phyloP scores from a whole-genome alignment of 2,888 invertebrate species.

The Parnassius glacialis region DNA sequence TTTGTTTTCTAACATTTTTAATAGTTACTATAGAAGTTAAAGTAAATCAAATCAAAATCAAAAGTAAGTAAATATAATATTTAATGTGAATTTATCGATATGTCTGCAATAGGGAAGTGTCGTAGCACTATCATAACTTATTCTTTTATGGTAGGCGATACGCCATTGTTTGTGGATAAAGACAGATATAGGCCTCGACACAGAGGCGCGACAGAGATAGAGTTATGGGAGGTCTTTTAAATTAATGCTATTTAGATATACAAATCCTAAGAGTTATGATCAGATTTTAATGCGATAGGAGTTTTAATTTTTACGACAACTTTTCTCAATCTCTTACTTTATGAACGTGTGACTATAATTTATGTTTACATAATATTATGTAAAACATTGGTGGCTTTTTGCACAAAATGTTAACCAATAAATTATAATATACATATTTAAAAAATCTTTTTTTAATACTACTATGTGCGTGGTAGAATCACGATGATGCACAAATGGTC shows the following conservation, averaged over 20 bases:
- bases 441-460: too few relatives aligned
- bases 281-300: conserved; percentile 10
- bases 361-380: too few relatives aligned
- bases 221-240: conserved; percentile 31
- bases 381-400: too few relatives aligned
- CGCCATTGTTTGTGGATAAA: conserved; percentile 75
- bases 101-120: conserved; percentile 40
- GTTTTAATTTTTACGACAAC: conserved; percentile 19
- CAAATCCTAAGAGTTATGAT: conserved; percentile 26
- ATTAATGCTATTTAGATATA: conserved; percentile 23
- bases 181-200: conserved; percentile 47
- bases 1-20: too few relatives aligned
- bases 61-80: conserved; percentile 33
- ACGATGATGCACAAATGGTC: too few relatives aligned
- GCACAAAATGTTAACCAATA: too few relatives aligned
- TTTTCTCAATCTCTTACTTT: conserved; percentile 13
- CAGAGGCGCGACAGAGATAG: conserved; percentile 46
- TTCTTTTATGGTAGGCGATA: conserved; percentile 71
- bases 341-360: neutral
- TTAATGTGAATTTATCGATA: conserved; percentile 47
- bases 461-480: too few relatives aligned
- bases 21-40: too few relatives aligned
- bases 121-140: conserved; percentile 52
- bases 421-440: too few relatives aligned
- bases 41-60: too few relatives aligned